Conservation (phyloP, 2,888 invertebrate genomes). For the Siphlonurus alternatus region DNA sequence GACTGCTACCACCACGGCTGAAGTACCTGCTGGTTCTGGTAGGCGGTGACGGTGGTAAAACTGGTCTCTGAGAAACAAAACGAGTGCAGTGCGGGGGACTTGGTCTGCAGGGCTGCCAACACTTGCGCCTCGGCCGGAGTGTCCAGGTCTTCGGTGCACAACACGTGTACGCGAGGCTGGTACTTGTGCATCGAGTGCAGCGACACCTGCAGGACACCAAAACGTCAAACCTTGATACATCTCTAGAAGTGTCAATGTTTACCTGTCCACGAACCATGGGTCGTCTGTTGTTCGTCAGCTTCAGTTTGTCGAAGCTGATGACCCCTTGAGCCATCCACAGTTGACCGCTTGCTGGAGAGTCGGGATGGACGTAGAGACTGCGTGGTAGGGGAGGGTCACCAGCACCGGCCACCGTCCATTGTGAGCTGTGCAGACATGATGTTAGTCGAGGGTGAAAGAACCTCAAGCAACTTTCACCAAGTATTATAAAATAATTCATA, state of each 20-base stretch:
- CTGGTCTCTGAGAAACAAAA: constrained; percentile 20
- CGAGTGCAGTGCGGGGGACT: constrained; percentile 8
- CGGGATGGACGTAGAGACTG: constrained; percentile 25
- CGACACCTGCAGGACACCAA: constrained; percentile 15
- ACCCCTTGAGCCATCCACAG: constrained; percentile 28
- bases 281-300: constrained; percentile 27
- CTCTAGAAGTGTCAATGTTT: not conserved
- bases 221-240: not conserved
- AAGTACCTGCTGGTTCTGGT: constrained; percentile 22
- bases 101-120: constrained; percentile 5
- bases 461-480: no score
- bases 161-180: constrained; percentile 19
- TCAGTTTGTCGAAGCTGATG: constrained; percentile 27
- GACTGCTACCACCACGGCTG: no score
- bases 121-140: constrained; percentile 12
- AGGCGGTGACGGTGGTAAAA: constrained; percentile 22
- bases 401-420: constrained; percentile 21
- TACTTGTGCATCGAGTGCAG: constrained; percentile 23
- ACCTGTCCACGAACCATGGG: constrained; percentile 18
- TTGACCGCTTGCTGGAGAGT: constrained; percentile 26
- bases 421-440: constrained; percentile 17
- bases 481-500: no score
- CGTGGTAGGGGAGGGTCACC: constrained; percentile 16
- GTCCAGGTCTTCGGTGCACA: constrained; percentile 13
- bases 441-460: no score